phyloP scores from a whole-genome alignment of 2,797 vertebrate genomes.

The Sebastes taczanowskii region DNA sequence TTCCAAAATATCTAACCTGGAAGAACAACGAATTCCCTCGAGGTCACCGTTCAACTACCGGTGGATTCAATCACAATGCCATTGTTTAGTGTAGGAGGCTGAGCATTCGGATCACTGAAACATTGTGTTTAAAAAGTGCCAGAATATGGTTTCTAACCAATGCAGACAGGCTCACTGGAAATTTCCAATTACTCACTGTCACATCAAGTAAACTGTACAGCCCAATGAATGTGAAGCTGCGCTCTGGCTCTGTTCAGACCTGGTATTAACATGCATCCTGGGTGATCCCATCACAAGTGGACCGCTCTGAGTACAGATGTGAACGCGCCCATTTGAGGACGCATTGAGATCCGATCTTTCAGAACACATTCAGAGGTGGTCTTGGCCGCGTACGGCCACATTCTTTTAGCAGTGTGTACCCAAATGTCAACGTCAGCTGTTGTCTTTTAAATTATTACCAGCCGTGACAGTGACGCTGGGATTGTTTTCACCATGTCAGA shows the following conservation, averaged over 20 bases:
- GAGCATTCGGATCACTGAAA: background rate
- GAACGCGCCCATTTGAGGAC: too few relatives aligned
- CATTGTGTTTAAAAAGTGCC: background rate
- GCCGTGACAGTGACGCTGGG: too few relatives aligned
- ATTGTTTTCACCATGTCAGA: too few relatives aligned
- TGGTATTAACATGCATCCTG: background rate
- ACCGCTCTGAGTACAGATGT: too few relatives aligned
- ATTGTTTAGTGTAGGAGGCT: background rate
- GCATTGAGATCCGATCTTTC: too few relatives aligned
- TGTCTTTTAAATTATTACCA: too few relatives aligned
- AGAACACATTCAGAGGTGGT: too few relatives aligned
- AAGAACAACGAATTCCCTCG: conserved; percentile 2
- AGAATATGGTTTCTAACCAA: background rate
- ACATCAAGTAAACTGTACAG: background rate
- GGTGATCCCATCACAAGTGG: background rate
- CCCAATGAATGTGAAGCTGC: background rate
- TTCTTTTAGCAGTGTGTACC: too few relatives aligned
- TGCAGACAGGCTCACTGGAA: background rate
- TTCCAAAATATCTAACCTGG: conserved; percentile 32
- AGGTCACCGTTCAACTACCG: conserved; percentile 1
- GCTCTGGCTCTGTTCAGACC: background rate
- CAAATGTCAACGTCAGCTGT: too few relatives aligned
- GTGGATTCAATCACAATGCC: background rate
- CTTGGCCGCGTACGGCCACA: too few relatives aligned
- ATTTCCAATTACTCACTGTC: background rate